These are phyloP conservation scores for Phaethon lepturus DNA, from an alignment of 2,113 vertebrate species.

Conservation along the genomic window DNA sequence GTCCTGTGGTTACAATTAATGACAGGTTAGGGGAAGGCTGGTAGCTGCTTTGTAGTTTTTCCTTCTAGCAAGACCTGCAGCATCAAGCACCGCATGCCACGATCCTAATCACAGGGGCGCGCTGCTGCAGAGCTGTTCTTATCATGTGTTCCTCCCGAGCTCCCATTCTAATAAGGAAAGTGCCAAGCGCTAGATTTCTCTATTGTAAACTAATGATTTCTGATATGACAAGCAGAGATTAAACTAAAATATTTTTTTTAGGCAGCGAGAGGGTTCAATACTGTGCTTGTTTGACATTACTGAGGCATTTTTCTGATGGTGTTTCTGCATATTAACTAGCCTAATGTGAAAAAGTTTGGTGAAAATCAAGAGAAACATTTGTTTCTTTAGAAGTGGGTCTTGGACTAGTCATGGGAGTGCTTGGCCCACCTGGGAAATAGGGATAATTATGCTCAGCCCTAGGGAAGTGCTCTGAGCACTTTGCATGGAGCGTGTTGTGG, in stretches of 20 bases:
- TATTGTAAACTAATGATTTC: not conserved
- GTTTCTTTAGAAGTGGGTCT: not conserved
- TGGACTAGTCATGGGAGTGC: not conserved
- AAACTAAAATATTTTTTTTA: conserved; percentile 5
- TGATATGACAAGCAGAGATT: conserved; percentile 29
- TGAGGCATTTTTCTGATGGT: not conserved
- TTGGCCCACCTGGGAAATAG: not conserved
- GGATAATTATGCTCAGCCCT: not conserved
- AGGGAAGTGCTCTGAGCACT: not conserved
- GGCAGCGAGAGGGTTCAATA: not conserved
- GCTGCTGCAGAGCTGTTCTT: not conserved
- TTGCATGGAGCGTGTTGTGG: not conserved
- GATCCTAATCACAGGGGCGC: not conserved
- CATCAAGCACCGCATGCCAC: not conserved
- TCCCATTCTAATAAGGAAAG: not conserved
- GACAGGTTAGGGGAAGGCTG: not conserved
- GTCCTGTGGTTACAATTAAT: not conserved
- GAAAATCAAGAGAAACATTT: not conserved
- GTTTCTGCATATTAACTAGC: not conserved
- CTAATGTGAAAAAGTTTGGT: not conserved
- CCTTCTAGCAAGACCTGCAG: not conserved
- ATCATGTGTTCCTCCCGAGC: not conserved
- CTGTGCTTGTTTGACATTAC: not conserved
- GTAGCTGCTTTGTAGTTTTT: not conserved
- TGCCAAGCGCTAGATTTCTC: not conserved